Evolutionary conservation across 1,140 invertebrate species (phyloP), one percentile per base, ranked within the genome.

Genomic region (Sinella curviseta): DNA sequence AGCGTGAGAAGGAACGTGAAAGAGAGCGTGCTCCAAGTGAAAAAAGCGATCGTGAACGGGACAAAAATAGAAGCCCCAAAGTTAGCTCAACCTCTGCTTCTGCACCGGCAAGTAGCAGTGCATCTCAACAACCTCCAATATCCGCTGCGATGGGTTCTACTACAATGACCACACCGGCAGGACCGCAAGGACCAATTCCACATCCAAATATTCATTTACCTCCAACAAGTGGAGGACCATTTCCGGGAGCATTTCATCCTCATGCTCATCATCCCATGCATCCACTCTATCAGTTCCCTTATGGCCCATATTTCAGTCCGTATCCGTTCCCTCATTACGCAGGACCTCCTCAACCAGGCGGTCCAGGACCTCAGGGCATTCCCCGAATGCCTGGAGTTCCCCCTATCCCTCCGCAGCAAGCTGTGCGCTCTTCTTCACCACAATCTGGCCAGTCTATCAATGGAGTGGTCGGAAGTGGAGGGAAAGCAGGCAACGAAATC

Each of bases 331-430:
- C 74, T 30, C 79, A 80, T 78, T 82, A 93, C 83, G 91, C 92
- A 0, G 92, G 92, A 82, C 92, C 92, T 30, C 57, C 57, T 12
- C 92, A 91, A 0, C 92, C 92, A 31, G 78, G 82, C 48, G 67
- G 80, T 65, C 60, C 89, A 90, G 28, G 90, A 89, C 82, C 89
- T 87, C 26, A 89, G 90, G 80, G 90, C 90, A 84, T 89, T 20
- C 76, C 35, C 48, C 36, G 67, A 70, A 57, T 57, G 55, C 82
- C 78, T 33, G 54, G 74, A 31, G 39, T 78, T 17, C 76, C 76
- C 60, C 60, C 76, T 36, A 70, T 36, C 12, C 76, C 78, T 70
- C 57, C 80, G 24, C 76, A 73, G n/a, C 54, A 74, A 65, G 54
- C 57, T 35, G 74, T 36, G 20, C 28, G 54, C 36, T 57, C 48